Base-by-base conservation (phyloP, 2,113 vertebrate species). In the Tachycineta bicolor region DNA sequence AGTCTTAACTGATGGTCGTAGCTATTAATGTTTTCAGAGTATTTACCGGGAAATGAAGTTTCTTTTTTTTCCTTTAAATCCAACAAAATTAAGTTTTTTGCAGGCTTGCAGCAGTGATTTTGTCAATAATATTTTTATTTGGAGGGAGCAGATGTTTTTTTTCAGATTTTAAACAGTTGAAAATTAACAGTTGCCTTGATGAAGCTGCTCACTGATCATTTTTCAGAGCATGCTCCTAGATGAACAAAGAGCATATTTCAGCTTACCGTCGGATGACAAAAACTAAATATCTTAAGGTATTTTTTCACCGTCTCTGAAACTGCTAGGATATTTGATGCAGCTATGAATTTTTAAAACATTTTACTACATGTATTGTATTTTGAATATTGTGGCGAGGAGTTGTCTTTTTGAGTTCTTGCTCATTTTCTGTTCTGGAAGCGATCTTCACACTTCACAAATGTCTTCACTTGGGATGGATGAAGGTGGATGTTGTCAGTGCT, bases 381-480 rank as follows among this genome's bases (percentile, higher is more conserved):
- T 60, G 39, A 59, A 33, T 70, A 13, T 63, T 65, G 62, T 60
- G 41, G 26, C 2, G 4, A 60, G 55, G 10, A 33, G 59, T 19
- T 78, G 52, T 23, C 14, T 19, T 49, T 71, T 33, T 21, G 46
- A 53, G 4, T 71, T 64, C 46, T 44, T 60, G 58, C 43, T 97
- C 70, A 95, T 67, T 94, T 98, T 90, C 37, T 75, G 34, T 74
- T 94, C 89, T 75, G 97, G 37, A 94, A 59, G 17, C 37, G 96
- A 41, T 96, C 83, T 79, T 98, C 92, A 81, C 99, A 99, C 80
- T 98, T 98, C 82, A 99, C 98, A 87, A 99, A 99, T 31, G 96
- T 97, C 96, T 98, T 98, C 92, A 98, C 98, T 80, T 99, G 97
- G 10, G 96, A 97, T 14, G 97, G 98, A 86, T 98, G 97, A 31